Evolutionary conservation across 2,113 vertebrate species (phyloP).

Genomic region (Pachypanchax playfairii): DNA sequence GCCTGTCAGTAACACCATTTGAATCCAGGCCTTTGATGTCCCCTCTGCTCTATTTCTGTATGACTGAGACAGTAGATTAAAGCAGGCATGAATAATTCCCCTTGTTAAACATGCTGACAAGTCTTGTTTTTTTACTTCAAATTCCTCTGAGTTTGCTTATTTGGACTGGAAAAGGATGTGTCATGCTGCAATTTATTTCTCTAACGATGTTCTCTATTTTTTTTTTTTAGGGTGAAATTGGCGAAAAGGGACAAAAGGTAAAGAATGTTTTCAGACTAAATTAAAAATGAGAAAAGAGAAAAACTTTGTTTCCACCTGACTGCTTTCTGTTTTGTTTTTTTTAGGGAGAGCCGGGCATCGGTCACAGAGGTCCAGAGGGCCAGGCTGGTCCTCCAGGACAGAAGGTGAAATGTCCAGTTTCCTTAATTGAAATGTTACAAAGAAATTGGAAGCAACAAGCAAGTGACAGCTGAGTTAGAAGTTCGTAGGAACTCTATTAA

Average conservation of each 20-base stretch:
- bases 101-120: constrained; percentile 57
- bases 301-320: neutral
- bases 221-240: constrained; percentile 80
- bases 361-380: constrained; percentile 85
- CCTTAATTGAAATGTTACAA: neutral
- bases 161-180: constrained; percentile 24
- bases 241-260: constrained; percentile 90
- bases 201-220: constrained; percentile 32
- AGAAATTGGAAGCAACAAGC: neutral
- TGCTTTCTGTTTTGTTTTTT: constrained; percentile 23
- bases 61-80: constrained; percentile 60
- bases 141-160: constrained; percentile 41
- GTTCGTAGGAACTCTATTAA: constrained; percentile 34
- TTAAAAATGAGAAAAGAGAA: neutral
- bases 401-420: constrained; percentile 75
- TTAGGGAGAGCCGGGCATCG: constrained; percentile 88
- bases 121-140: constrained; percentile 30
- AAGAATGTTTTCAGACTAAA: constrained; percentile 9
- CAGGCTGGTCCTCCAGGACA: constrained; percentile 86
- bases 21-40: constrained; percentile 72
- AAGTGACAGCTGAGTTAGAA: neutral
- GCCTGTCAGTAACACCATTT: constrained; percentile 50
- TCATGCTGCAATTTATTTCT: constrained; percentile 2
- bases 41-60: constrained; percentile 65
- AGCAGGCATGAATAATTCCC: constrained; percentile 71